These are phyloP conservation scores for Heteropelma amictum DNA, from an alignment of 2,888 invertebrate species.

Conservation along the genomic window DNA sequence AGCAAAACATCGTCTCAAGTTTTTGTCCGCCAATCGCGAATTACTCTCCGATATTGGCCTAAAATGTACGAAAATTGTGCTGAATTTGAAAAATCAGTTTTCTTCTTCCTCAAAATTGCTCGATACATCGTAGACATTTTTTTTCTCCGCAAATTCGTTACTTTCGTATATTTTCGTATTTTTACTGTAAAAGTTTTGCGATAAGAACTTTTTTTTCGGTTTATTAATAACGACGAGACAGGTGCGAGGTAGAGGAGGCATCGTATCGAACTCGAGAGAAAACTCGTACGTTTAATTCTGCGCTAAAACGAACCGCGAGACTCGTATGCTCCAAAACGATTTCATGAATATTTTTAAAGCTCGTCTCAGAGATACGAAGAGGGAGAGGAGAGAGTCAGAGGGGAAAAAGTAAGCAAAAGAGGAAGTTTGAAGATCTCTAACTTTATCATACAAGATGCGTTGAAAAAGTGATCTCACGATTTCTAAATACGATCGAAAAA, in stretches of 20 bases:
- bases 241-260: slow-evolving; percentile 12
- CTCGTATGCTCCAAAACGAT: slow-evolving; percentile 44
- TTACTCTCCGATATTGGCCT: background rate
- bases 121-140: background rate
- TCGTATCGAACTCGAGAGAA: slow-evolving; percentile 16
- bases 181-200: background rate
- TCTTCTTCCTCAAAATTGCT: too few species aligned
- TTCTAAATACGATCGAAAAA: slow-evolving; percentile 45
- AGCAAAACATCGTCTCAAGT: background rate
- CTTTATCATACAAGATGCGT: slow-evolving; percentile 39
- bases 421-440: slow-evolving; percentile 7
- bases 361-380: slow-evolving; percentile 4
- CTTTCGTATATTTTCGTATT: too few species aligned
- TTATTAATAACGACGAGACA: background rate
- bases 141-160: too few species aligned
- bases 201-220: background rate
- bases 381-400: slow-evolving; percentile 5
- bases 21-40: background rate
- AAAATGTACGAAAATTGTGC: background rate
- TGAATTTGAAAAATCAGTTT: background rate
- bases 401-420: background rate
- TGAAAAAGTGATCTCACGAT: slow-evolving; percentile 43
- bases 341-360: slow-evolving; percentile 52
- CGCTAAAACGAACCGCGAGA: slow-evolving; percentile 30
- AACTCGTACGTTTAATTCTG: slow-evolving; percentile 37